Evolutionary conservation across 2,888 invertebrate species (phyloP), one percentile per base, ranked within the genome.

Genomic region (Cantharis rufa): DNA sequence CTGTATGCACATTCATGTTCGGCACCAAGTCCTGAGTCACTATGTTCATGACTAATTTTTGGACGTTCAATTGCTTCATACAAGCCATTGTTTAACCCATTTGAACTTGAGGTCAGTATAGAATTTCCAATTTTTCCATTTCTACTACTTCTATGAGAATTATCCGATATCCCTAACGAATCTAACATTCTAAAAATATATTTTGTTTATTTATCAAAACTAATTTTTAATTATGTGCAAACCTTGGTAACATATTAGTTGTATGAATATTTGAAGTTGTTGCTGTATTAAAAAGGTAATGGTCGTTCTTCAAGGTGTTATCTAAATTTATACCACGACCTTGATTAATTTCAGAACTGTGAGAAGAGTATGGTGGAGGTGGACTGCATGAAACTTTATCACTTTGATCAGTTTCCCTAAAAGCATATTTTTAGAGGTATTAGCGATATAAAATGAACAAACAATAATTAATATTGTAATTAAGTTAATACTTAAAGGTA

Each of bases 1-100:
- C 92, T 92, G 87, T 93, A 92, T 61, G 92, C 92, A 85, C 93
- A 93, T 83, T 94, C 94, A 86, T 94, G 94, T 87, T 94, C 94
- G 15, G 92, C 93, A 68, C 94, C 94, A 5, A 94, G 88, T 0
- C 94, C 94, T 0, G 94, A 94, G 86, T 94, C 94, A 0, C 94
- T 94, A 84, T 94, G 94, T 83, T 94, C 94, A 82, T 94, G 94
- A 24, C 92, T 93, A 48, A 92, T 92, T 79, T 92, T 83, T 63
- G 83, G 82, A 62, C 83, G 76, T 27, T 83, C 83, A 24, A 80
- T 74, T 18, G 80, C 75, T 63, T 85, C 84, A 74, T 84, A 83
- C 71, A 82, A 82, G 24, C 84, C 84, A 71, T 82, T 82, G 69
- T 73, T 82, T n/a, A 85, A 80, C 3, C 83, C 84, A 74, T 82